Base-by-base conservation (phyloP, 2,888 invertebrate species). In the Tupiocoris notatus region DNA sequence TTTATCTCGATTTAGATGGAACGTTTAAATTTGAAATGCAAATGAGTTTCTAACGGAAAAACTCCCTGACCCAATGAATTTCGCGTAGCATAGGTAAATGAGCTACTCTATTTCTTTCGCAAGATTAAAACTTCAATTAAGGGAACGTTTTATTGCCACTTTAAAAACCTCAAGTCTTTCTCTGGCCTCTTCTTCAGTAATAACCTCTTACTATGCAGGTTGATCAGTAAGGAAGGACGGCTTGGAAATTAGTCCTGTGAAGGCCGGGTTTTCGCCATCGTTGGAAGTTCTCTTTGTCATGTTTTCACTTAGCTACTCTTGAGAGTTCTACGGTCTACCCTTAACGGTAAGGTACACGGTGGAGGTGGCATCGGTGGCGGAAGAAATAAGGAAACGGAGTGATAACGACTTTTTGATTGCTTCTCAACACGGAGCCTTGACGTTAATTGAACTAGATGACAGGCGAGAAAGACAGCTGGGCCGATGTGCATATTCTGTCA, bases 381-480 rank as follows among this genome's bases (percentile, higher is more conserved):
- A 25, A 59, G 23, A 59, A 70, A 23, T 12, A 17, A 59, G 70
- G 70, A 70, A 70, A 70, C 23, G 58, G 70, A 70, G 70, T 61
- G 58, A 70, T 70, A 70, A 70, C 61, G 70, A 70, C 70, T 70
- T 70, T 70, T 70, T 70, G 70, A 70, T 70, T 70, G 70, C 70
- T 58, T 70, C 39, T 12, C 39, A 39, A 3, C 59, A 23, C 70
- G 59, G 58, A 24, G 59, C 61, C 70, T 59, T 59, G 70, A 24
- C 70, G 70, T 70, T 70, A 70, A 70, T 70, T 70, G 59, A 70
- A 70, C 23, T 59, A 25, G 25, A 70, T 58, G 61, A 59, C 70
- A 59, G 24, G 22, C 3, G 39, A 3, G 61, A 24, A 17, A 56
- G 22, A 24, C 17, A 59, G 20, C 67, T 39, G 39, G 39, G 39